A percentile compares a stretch with the other conserved stretches of the same genome.
Conservation (phyloP, 2,113 vertebrate species). For the Meles meles region DNA sequence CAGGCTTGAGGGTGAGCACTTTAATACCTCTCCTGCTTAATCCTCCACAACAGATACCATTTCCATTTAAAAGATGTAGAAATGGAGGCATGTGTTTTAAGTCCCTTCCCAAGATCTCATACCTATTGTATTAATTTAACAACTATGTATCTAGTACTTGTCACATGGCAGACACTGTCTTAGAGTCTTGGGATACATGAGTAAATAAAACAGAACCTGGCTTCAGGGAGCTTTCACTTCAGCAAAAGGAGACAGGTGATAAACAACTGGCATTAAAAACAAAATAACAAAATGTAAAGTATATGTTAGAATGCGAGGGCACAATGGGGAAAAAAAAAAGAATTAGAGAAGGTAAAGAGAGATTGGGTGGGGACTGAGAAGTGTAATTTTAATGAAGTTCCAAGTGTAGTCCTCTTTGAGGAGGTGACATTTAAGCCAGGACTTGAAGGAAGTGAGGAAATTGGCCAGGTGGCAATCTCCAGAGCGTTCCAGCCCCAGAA, state of each 20-base stretch:
- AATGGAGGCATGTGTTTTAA: neutral
- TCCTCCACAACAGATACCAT: neutral
- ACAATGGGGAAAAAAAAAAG: neutral
- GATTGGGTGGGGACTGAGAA: fast-evolving
- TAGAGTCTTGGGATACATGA: neutral
- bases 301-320: neutral
- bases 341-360: neutral
- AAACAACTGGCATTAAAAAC: neutral
- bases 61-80: neutral
- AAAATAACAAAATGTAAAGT: neutral
- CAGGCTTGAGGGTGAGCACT: neutral
- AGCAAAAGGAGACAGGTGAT: neutral
- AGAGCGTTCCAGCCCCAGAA: neutral
- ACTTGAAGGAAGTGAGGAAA: neutral
- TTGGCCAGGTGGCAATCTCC: neutral
- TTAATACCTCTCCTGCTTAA: neutral
- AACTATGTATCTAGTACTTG: neutral
- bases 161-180: neutral
- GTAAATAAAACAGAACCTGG: neutral
- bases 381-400: neutral
- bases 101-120: neutral
- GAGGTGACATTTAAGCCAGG: neutral
- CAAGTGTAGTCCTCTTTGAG: neutral
- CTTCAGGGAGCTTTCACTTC: neutral
- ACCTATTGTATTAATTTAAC: neutral